Evolutionary conservation across 2,888 invertebrate species (phyloP).

Genomic region (Lithosia quadra): DNA sequence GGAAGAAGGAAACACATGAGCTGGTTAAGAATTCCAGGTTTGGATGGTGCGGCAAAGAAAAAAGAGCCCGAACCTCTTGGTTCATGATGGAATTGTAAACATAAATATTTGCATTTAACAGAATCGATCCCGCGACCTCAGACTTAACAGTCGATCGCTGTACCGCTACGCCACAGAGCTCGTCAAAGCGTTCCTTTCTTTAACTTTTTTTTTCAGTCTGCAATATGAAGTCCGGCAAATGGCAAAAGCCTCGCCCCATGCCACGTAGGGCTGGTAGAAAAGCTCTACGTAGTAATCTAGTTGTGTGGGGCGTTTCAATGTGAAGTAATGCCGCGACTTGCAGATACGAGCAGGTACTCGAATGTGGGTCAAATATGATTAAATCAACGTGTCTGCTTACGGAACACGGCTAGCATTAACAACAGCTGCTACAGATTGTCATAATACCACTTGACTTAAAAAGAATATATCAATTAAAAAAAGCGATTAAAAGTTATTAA

Average conservation of each 20-base stretch:
- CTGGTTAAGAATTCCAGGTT: too few species aligned
- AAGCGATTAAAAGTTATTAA: constrained; percentile 13
- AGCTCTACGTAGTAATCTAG: not conserved
- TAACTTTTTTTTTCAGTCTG: too few species aligned
- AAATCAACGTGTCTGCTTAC: not conserved
- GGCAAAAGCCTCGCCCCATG: not conserved
- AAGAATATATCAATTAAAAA: constrained; percentile 9
- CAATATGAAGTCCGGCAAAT: too few species aligned
- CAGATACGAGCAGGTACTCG: not conserved
- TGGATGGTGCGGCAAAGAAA: too few species aligned
- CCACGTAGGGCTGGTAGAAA: not conserved
- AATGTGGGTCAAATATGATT: not conserved
- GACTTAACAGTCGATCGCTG: too few species aligned
- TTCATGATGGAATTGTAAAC: too few species aligned
- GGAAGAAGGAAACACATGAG: too few species aligned
- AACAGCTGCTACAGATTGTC: not conserved
- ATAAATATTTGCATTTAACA: too few species aligned
- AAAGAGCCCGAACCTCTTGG: too few species aligned
- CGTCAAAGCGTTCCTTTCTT: too few species aligned
- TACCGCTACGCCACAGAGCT: too few species aligned
- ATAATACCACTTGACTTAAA: not conserved
- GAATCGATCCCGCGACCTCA: too few species aligned
- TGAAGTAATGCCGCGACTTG: not conserved
- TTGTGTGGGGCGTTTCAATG: not conserved
- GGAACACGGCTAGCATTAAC: not conserved